These are phyloP conservation scores for Folsomia manolachei DNA, from an alignment of 2,888 invertebrate species.

Conservation along the genomic window DNA sequence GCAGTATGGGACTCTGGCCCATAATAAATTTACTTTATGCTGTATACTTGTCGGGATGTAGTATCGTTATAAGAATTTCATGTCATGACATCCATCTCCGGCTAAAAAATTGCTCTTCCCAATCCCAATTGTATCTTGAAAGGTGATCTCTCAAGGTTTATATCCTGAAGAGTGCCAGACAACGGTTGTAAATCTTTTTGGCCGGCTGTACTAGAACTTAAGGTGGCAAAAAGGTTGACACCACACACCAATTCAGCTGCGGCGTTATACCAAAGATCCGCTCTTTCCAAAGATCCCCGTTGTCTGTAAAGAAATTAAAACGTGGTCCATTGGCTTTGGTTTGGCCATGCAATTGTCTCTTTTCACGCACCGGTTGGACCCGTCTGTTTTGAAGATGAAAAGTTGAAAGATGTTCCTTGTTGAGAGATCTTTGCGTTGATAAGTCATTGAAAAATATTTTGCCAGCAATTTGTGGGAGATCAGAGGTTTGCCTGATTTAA, in stretches of 20 bases:
- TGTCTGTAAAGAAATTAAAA: too few species aligned
- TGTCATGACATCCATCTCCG: conserved; percentile 17
- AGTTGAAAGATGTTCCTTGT: conserved; percentile 9
- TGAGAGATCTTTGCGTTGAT: conserved; percentile 10
- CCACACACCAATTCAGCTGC: too few species aligned
- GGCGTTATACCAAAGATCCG: too few species aligned
- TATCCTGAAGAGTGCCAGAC: conserved; percentile 12
- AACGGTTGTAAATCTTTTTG: conserved; percentile 21
- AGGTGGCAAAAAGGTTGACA: too few species aligned
- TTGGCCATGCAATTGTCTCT: neutral
- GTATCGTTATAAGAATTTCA: too few species aligned
- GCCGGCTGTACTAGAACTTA: too few species aligned
- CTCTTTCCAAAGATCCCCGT: too few species aligned
- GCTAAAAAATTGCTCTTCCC: conserved; percentile 15
- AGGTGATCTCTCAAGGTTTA: conserved; percentile 23
- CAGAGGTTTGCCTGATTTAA: neutral
- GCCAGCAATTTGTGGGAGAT: conserved; percentile 11
- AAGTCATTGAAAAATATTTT: conserved; percentile 17
- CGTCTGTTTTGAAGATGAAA: neutral
- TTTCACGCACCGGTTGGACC: neutral
- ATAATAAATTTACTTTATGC: too few species aligned
- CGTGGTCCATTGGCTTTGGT: too few species aligned
- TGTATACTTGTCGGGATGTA: too few species aligned
- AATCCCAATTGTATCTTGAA: conserved; percentile 13
- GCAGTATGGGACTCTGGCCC: too few species aligned